Evolutionary conservation across 2,113 vertebrate genomes (phyloP).

Genomic region (Geococcyx californianus): DNA sequence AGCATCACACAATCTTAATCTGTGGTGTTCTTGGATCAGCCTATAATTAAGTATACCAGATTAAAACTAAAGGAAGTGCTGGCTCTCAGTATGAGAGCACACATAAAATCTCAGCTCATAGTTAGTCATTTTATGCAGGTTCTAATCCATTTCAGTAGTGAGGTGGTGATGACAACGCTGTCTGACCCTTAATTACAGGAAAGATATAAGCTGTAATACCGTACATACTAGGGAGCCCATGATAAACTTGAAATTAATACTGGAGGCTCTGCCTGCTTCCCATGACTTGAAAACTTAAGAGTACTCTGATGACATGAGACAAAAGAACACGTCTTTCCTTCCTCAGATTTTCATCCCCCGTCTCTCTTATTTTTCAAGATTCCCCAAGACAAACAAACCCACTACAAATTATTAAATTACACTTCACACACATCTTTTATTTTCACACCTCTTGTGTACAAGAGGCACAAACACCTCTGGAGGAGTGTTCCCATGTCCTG

Average conservation of each 20-base stretch:
- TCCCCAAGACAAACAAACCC: not conserved
- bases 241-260: constrained; percentile 34
- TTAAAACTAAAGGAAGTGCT: constrained; percentile 14
- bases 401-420: not conserved
- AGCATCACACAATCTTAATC: constrained; percentile 22
- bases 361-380: not conserved
- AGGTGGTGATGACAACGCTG: not conserved
- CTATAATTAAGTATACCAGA: constrained; percentile 17
- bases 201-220: not conserved
- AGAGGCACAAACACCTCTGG: not conserved
- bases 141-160: not conserved
- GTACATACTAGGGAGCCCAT: not conserved
- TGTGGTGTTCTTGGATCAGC: not conserved
- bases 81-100: not conserved
- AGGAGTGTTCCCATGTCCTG: not conserved
- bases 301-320: not conserved
- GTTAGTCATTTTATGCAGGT: not conserved
- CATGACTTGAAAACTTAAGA: not conserved
- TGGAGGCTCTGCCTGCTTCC: not conserved
- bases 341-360: not conserved
- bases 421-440: not conserved
- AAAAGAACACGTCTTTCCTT: not conserved
- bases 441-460: not conserved
- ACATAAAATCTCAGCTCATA: constrained; percentile 14
- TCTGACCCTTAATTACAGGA: constrained; percentile 51